phyloP scores from a whole-genome alignment of 2,113 vertebrate species.

The Apodemus sylvaticus region DNA sequence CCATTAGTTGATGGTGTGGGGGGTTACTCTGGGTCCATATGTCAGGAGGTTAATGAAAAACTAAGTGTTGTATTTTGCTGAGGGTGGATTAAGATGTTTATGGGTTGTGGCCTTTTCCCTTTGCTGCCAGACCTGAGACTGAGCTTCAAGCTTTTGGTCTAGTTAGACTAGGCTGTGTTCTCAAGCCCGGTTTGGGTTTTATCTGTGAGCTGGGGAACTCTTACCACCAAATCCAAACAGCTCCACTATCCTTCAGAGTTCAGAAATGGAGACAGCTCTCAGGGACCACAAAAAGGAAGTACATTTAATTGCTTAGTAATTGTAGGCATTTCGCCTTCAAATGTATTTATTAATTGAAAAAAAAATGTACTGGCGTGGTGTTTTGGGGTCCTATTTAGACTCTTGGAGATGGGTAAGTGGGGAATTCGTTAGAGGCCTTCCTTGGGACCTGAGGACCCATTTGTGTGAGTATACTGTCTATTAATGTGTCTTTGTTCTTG shows the following conservation, averaged over 20 bases:
- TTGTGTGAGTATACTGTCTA: conserved; percentile 83
- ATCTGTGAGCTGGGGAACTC: conserved; percentile 44
- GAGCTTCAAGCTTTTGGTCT: not conserved
- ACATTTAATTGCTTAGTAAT: conserved; percentile 64
- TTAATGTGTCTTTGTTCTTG: conserved; percentile 88
- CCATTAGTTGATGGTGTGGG: conserved; percentile 79
- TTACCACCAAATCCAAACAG: conserved; percentile 20
- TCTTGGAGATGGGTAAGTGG: conserved; percentile 82
- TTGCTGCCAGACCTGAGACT: not conserved
- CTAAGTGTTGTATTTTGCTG: conserved; percentile 79
- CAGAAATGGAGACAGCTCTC: conserved; percentile 57
- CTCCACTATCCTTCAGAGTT: conserved; percentile 16
- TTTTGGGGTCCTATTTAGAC: conserved; percentile 78
- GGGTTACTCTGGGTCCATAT: conserved; percentile 72
- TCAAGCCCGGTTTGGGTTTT: not conserved
- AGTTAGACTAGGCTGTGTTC: not conserved
- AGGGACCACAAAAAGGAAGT: conserved; percentile 11
- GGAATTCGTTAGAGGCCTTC: conserved; percentile 82
- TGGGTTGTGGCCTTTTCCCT: conserved; percentile 51
- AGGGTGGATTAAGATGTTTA: conserved; percentile 56
- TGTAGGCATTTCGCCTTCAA: conserved; percentile 72
- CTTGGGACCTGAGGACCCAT: conserved; percentile 82
- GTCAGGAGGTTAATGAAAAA: conserved; percentile 86
- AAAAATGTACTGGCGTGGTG: not conserved
- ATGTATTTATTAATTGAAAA: conserved; percentile 86